Evolutionary conservation across 2,888 invertebrate genomes (phyloP).

Genomic region (Nysson spinosus): DNA sequence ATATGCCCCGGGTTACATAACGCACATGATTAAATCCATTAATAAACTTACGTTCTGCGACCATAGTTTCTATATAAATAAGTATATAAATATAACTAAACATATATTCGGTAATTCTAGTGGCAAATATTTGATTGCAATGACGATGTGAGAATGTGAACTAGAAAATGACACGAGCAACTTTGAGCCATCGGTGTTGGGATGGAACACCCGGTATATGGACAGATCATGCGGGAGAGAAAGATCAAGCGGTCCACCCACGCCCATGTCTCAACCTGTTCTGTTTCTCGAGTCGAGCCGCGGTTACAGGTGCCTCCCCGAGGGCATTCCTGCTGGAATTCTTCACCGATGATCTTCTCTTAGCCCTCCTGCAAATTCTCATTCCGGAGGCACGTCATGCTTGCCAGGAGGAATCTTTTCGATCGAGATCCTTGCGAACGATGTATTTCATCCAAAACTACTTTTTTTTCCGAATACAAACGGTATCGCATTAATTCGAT

Average conservation of each 20-base stretch:
- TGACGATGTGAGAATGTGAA: neutral
- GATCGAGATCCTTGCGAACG: conserved; percentile 15
- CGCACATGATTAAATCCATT: too few species aligned
- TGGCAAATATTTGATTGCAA: too few species aligned
- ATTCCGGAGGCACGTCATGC: conserved; percentile 26
- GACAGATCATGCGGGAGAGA: conserved; percentile 60
- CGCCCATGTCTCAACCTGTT: conserved; percentile 76
- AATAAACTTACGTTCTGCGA: too few species aligned
- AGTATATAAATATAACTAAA: too few species aligned
- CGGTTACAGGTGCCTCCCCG: conserved; percentile 75
- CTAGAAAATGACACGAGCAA: conserved; percentile 17
- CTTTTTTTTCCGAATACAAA: too few species aligned
- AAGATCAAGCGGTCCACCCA: conserved; percentile 76
- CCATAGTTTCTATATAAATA: too few species aligned
- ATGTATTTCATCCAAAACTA: too few species aligned
- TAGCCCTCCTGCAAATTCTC: conserved; percentile 53
- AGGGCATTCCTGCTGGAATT: conserved; percentile 73
- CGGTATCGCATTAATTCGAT: too few species aligned
- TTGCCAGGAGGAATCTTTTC: conserved; percentile 2
- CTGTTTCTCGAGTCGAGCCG: conserved; percentile 68
- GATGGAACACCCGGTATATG: conserved; percentile 50
- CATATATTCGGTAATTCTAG: too few species aligned
- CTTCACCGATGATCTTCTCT: conserved; percentile 67
- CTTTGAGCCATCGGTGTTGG: conserved; percentile 34
- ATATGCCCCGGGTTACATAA: too few species aligned